Evolutionary conservation across 2,797 vertebrate species (phyloP), one percentile per base, ranked within the genome.

Genomic region (Crocidura indochinensis): DNA sequence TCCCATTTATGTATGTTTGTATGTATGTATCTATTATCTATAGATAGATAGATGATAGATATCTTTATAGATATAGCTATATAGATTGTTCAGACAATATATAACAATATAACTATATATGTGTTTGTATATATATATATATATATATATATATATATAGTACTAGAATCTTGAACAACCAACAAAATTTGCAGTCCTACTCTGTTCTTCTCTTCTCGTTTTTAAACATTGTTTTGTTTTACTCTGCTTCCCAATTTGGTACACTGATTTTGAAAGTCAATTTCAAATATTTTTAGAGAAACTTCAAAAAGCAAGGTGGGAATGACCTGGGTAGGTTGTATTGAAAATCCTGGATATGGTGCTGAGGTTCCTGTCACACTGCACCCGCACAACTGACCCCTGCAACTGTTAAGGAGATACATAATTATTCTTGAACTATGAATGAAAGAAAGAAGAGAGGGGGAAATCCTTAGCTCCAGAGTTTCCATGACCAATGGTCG

Each of bases 201-300:
- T 88, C 19, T 49, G 27, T 88, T 94, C 62, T 49, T 64, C 38
- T 90, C 95, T 90, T 95, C 22, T 3, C 8, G 1, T 60, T 4
- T 60, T 60, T 60, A 20, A 20, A 7, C 93, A 76, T 93, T 31
- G 31, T 19, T 29, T 69, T 76, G 92, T 90, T 24, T 60, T 12
- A 94, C 81, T 56, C 91, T 64, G 1, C 4, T 93, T n/a, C 49
- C 83, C 95, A 87, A 62, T 38, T 68, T 95, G 83, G 78, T 86
- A 92, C n/a, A 82, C 89, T 87, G 84, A 94, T 94, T 94, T 95
- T 95, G 60, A 80, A 97, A 95, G 94, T 92, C 38, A 60, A 88
- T 95, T 96, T 95, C 91, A 94, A 91, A 69, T 89, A 69, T 94
- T 81, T 82, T 89, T 93, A 67, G 20, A 79, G 67, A 85, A 71